Conservation (phyloP, 2,888 invertebrate genomes). For the Cataglyphis altisquamis region DNA sequence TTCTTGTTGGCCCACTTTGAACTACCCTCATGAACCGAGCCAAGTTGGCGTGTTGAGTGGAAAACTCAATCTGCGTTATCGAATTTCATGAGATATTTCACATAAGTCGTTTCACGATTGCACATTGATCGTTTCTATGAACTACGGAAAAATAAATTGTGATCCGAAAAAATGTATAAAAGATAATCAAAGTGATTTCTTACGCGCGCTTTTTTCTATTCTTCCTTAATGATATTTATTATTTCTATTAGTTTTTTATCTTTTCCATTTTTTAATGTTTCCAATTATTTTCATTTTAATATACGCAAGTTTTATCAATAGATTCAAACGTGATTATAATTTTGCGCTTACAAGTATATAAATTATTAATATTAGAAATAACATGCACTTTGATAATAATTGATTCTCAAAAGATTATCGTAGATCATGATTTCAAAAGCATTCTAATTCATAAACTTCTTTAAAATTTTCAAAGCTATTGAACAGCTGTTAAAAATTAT, state of each 20-base stretch:
- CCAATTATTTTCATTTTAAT: neutral
- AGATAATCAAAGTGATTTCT: neutral
- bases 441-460: conserved; percentile 12
- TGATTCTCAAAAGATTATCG: conserved; percentile 20
- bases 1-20: conserved; percentile 31
- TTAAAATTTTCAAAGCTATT: conserved; percentile 24
- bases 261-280: neutral
- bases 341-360: neutral
- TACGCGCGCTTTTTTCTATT: neutral
- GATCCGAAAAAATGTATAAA: neutral
- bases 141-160: conserved; percentile 4
- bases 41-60: conserved; percentile 36
- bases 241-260: neutral
- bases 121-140: conserved; percentile 43
- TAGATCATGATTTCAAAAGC: neutral
- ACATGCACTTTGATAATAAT: neutral
- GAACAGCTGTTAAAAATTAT: neutral
- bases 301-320: neutral
- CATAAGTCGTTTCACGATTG: conserved; percentile 51
- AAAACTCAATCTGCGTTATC: conserved; percentile 52
- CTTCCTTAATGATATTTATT: neutral
- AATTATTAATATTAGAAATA: neutral
- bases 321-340: neutral
- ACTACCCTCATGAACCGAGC: conserved; percentile 47
- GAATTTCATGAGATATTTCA: conserved; percentile 53